Base-by-base conservation (phyloP, 2,888 invertebrate species). In the Cacoxenus indagator region DNA sequence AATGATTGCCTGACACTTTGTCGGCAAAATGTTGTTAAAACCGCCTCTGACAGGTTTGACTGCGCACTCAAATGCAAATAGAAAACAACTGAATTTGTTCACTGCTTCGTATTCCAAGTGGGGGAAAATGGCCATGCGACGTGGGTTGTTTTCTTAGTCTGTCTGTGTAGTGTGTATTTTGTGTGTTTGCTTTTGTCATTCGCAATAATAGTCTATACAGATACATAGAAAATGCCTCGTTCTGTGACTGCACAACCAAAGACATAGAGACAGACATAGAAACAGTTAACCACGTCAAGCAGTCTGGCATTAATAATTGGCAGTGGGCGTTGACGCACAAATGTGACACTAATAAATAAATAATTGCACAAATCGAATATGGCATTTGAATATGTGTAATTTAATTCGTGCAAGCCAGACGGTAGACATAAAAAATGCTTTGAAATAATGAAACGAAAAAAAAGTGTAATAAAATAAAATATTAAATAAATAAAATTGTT, bases 331-430 rank as follows among this genome's bases (percentile, higher is more conserved):
- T 37, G 19, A 31, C 31, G 31, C 59, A 59, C 31, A 31, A 59
- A 59, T 31, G 59, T 43, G 61, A 62, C 61, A 45, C 45, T 62
- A 6, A 45, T 62, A 62, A 62, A 62, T 62, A 62, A 62, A 17
- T 43, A 43, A 29, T 27, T 11, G 37, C 37, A 37, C 8, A 37
- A 5, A 11, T 37, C 14, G 14, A 11, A 37, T 14, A 37, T 37
- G 37, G 8, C 37, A 37, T 4, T 11, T 14, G 37, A 37, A 37
- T 37, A 37, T 2, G 37, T 37, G 14, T 11, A 37, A 2, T 37
- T 4, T 37, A 11, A 37, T 37, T 37, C 14, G 14, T 37, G 14
- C 37, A 37, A 37, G 37, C 14, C 37, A 37, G 37, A 37, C 37
- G 1, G 5, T 5, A 37, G 8, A 37, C 37, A 37, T 37, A 5